These are phyloP conservation scores for Xenotilapia flavipinnis DNA, from an alignment of 2,113 vertebrate species.

Conservation along the genomic window DNA sequence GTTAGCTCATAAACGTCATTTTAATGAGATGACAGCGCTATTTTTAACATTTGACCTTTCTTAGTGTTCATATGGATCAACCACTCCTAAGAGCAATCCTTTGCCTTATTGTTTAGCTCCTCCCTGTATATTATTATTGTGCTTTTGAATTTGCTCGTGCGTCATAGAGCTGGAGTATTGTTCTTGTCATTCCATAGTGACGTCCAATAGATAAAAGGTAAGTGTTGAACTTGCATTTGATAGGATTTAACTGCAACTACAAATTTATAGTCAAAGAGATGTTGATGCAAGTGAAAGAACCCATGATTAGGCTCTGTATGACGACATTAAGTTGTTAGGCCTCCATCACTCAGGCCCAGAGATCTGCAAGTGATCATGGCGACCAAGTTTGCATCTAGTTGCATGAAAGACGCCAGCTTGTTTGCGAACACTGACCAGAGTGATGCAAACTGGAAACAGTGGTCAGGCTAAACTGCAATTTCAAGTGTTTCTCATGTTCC, in stretches of 20 bases:
- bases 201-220: background rate
- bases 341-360: background rate
- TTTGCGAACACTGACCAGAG: background rate
- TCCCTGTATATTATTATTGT: background rate
- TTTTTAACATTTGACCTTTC: background rate
- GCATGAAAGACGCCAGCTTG: background rate
- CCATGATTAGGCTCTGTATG: background rate
- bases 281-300: background rate
- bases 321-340: background rate
- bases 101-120: background rate
- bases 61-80: background rate
- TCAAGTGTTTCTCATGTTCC: background rate
- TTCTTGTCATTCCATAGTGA: background rate
- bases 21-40: background rate
- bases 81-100: background rate
- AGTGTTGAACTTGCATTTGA: background rate
- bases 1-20: background rate
- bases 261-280: background rate
- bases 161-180: background rate
- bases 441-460: background rate
- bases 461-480: background rate
- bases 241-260: background rate
- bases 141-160: background rate
- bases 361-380: rapidly evolving
- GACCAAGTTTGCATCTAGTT: background rate